Base-by-base conservation (phyloP, 2,797 vertebrate species). In the Coluber constrictor region DNA sequence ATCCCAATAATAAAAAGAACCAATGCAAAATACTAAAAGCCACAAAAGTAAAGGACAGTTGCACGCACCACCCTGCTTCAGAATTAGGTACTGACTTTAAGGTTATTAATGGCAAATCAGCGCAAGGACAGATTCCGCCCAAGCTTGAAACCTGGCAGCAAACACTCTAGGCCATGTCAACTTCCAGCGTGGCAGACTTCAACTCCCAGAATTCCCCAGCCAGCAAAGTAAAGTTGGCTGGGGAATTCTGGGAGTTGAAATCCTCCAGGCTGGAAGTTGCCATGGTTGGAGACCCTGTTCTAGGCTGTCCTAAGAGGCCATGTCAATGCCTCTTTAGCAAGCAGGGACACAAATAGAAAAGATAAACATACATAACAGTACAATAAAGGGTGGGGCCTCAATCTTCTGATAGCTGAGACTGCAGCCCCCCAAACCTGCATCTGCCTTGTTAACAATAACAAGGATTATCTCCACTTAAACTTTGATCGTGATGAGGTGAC, bases 11-110 rank as follows among this genome's bases (percentile, higher is more conserved):
- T 86, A 93, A 43, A 87, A 88, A 93, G 66, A 87, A 94, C 97
- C 96, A 97, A 97, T 96, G 97, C 96, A 96, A 97, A 96, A 97
- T 96, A 97, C 96, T 96, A 18, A 93, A 29, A 97, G 66, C 97
- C 96, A 96, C 94, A 97, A 97, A 97, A 96, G 96, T 97, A 89
- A 97, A 70, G 94, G 96, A 93, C 95, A 96, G 95, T 88, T 94
- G 97, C 97, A 94, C 90, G 90, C 96, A 95, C 95, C 92, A 90
- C 90, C 95, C 95, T 97, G 95, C 96, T 96, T 94, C 93, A 96
- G 96, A 96, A 5, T n/a, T 87, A 90, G 90, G 95, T 89, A 90
- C 92, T 94, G 95, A 86, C 23, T 56, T 92, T 90, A 1, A 83
- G 55, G 91, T 90, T 92, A 86, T 92, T 91, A 95, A 87, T 79